Evolutionary conservation across 2,113 vertebrate genomes (phyloP), one percentile per base, ranked within the genome.

Genomic region (Pterophyllum scalare): DNA sequence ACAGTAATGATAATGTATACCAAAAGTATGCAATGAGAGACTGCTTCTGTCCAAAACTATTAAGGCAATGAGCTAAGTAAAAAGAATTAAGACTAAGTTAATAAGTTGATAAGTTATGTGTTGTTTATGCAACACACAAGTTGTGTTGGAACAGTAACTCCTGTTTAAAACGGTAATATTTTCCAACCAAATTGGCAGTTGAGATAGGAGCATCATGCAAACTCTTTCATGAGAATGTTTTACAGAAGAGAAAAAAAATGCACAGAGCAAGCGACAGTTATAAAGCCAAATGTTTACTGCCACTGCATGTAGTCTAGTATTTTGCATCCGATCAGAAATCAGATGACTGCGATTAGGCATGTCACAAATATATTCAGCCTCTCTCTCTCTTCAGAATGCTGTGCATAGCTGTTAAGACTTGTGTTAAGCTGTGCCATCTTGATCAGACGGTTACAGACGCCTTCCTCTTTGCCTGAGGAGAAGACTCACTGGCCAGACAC

Each of bases 401-500:
- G 3, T 75, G 43, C 79, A 61, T 64, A 59, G 79, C 77, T 64
- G 77, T 64, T 87, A 78, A 78, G 83, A 82, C 79, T 76, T 79
- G 72, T 82, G 89, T 87, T 82, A 83, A 82, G 38, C 82, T 88
- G 57, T 86, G 87, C 33, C 81, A 72, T 84, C 81, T 79, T 85
- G 75, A 78, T 88, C 87, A 86, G 80, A 85, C 65, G 40, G 58
- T 83, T 84, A 31, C 20, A 84, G 77, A 81, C 83, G 28, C 38
- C 64, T 80, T 84, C 40, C 70, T 82, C 65, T 56, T 28, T 62
- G 90, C 87, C 90, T 62, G 64, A 86, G 87, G 88, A 91, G 78
- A 86, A 56, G 58, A 43, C 67, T 93, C 83, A 59, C 78, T 87
- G 88, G 85, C 79, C 92, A 90, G 87, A 88, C 84, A 40, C 82